phyloP scores from a whole-genome alignment of 2,113 vertebrate species.

The Salvator merianae region DNA sequence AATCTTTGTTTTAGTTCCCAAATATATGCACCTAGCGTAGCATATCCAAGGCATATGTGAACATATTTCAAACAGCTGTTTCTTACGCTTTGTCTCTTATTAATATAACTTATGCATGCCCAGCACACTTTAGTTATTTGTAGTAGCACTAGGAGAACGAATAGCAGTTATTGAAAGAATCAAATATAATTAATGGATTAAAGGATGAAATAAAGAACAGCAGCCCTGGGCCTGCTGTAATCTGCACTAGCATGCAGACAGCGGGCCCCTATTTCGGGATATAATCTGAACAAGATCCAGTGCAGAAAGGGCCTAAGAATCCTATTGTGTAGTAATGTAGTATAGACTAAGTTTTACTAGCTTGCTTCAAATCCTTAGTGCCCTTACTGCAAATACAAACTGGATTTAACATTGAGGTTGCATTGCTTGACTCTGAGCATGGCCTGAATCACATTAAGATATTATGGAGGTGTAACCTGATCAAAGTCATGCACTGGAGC shows the following conservation, averaged over 20 bases:
- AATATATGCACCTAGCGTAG: too few relatives aligned
- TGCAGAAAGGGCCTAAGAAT: background rate
- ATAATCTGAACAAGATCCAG: too few relatives aligned
- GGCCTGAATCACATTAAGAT: too few relatives aligned
- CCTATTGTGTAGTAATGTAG: background rate
- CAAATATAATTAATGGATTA: background rate
- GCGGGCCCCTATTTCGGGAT: too few relatives aligned
- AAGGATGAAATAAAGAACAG: constrained; percentile 11
- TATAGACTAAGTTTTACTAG: background rate
- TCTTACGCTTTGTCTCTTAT: background rate
- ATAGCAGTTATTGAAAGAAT: background rate
- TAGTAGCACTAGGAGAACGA: constrained; percentile 7
- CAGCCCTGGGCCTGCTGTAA: too few relatives aligned
- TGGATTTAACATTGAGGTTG: constrained; percentile 5
- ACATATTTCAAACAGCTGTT: too few relatives aligned
- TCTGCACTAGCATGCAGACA: too few relatives aligned
- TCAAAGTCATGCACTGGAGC: too few relatives aligned
- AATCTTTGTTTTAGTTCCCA: too few relatives aligned
- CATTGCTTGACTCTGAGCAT: background rate
- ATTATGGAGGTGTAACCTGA: too few relatives aligned
- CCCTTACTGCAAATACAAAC: constrained; percentile 33
- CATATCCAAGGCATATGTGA: too few relatives aligned
- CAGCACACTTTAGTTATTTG: background rate
- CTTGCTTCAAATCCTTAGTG: constrained; percentile 8
- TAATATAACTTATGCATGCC: rapidly evolving